phyloP scores from a whole-genome alignment of 2,113 vertebrate species.

The Ammodytes marinus region DNA sequence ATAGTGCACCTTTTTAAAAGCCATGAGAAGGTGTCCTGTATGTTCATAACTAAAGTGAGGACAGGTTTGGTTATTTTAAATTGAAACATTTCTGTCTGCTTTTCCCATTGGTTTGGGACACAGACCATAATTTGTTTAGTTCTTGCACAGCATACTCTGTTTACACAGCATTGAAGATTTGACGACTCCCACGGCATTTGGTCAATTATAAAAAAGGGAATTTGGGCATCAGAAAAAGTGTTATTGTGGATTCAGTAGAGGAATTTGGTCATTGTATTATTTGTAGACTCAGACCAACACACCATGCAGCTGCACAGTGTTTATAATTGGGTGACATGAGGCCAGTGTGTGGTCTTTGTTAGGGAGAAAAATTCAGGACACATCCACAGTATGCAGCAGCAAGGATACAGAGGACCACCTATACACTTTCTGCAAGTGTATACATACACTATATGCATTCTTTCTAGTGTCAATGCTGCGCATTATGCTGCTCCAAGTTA shows the following conservation, averaged over 20 bases:
- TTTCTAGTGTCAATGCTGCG: conserved; percentile 15
- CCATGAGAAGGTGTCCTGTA: no score
- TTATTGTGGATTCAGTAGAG: background rate
- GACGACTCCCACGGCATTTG: background rate
- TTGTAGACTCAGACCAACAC: background rate
- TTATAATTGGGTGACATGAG: conserved; percentile 10
- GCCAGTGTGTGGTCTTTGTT: conserved; percentile 34
- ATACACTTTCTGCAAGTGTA: conserved; percentile 26
- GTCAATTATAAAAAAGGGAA: background rate
- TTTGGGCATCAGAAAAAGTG: background rate
- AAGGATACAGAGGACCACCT: conserved; percentile 36
- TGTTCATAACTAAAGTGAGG: background rate
- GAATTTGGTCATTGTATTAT: background rate
- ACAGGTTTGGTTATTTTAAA: background rate
- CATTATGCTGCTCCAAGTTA: conserved; percentile 18
- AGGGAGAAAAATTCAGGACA: conserved; percentile 45
- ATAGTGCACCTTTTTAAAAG: background rate
- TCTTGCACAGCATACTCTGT: background rate
- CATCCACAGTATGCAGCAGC: conserved; percentile 27
- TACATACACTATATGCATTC: conserved; percentile 20
- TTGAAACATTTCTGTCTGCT: background rate
- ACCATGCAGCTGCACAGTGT: background rate
- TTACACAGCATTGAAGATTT: background rate
- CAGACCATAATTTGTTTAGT: no score
- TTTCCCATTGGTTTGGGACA: background rate